phyloP scores from a whole-genome alignment of 2,888 invertebrate genomes.

The Stenodema calcarata region DNA sequence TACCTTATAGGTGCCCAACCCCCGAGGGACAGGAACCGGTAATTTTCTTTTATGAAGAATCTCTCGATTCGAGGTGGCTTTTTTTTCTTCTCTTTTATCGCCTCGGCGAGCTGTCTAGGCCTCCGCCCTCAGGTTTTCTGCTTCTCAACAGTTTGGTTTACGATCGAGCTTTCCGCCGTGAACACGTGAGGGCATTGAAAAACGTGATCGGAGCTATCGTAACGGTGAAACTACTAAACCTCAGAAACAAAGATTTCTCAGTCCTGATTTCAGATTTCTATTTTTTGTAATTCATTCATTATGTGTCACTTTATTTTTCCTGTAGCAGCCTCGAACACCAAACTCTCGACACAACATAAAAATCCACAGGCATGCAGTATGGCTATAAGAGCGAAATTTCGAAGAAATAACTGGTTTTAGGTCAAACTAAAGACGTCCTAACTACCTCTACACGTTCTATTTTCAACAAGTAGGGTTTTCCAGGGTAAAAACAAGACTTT shows the following conservation, averaged over 20 bases:
- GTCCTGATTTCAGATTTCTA: too few relatives aligned
- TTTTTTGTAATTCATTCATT: too few relatives aligned
- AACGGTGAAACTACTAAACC: neutral
- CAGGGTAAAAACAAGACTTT: too few relatives aligned
- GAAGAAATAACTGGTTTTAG: too few relatives aligned
- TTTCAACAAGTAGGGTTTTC: too few relatives aligned
- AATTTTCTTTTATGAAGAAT: constrained; percentile 2
- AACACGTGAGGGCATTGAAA: neutral
- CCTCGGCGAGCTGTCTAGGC: neutral
- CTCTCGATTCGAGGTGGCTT: neutral
- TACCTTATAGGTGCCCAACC: neutral
- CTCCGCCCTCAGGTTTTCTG: neutral
- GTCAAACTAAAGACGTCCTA: too few relatives aligned
- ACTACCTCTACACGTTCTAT: too few relatives aligned
- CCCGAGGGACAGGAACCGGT: neutral
- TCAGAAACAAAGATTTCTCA: neutral
- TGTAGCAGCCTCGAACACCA: too few relatives aligned
- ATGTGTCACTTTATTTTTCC: too few relatives aligned
- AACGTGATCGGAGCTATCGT: neutral
- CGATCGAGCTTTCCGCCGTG: neutral
- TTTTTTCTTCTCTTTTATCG: neutral
- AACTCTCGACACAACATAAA: too few relatives aligned
- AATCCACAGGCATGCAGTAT: too few relatives aligned
- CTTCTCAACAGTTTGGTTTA: neutral
- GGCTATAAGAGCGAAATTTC: too few relatives aligned